Base-by-base conservation (phyloP, 2,888 invertebrate genomes). In the Plebejus argus region DNA sequence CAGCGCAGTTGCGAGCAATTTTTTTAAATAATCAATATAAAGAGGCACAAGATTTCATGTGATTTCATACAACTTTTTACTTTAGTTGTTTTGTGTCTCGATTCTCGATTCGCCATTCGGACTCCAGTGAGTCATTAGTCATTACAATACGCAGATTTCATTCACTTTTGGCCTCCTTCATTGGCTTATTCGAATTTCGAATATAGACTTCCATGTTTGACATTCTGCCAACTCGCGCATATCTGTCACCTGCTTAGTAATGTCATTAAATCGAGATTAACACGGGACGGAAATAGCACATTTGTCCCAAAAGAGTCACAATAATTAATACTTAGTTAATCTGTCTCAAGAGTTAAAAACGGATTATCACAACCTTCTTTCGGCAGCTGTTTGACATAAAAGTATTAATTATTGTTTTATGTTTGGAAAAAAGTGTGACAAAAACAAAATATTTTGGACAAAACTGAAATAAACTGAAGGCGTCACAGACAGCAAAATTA, bases 91-190 rank as follows among this genome's bases (percentile, higher is more conserved):
- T 33, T 33, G 33, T 33, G 33, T 1, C 33, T n/a, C n/a, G n/a
- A n/a, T n/a, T n/a, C n/a, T n/a, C n/a, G n/a, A n/a, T n/a, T 33
- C 33, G 33, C 33, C 33, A 33, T 33, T 33, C 3, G 33, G 3
- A 33, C 33, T 33, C 3, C n/a, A 35, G 35, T 61, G 23, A 28
- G 23, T 28, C n/a, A n/a, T n/a, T n/a, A n/a, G n/a, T n/a, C n/a
- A n/a, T n/a, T 10, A 66, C 66, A 66, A 28, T 66, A 66, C 28
- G 28, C 66, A 33, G 28, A 28, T 33, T 66, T 66, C 66, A 66
- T 66, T 66, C 66, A 33, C 28, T 66, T 33, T 28, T 74, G 74
- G 49, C 49, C 74, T 74, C 28, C 74, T 74, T 53, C 49, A 74
- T 74, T 53, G 45, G 7, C 28, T 74, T 49, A 33, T 23, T 66